Evolutionary conservation across 2,888 invertebrate species (phyloP).

Genomic region (Rhodophaea formosa): DNA sequence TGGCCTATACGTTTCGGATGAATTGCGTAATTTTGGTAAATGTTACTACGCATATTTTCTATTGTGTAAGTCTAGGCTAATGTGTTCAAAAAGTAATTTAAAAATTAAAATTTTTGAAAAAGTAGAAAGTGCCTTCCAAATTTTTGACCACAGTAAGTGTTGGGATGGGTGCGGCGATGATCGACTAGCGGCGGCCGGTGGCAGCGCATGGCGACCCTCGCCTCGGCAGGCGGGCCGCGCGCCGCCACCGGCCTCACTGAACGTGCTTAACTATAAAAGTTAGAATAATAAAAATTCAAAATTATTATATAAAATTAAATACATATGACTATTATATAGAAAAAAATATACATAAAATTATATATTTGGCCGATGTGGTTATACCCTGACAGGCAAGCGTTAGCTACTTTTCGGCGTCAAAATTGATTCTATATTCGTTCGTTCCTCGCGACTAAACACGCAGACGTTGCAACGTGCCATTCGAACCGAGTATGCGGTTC

Average conservation of each 20-base stretch:
- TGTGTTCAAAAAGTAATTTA: conserved; percentile 86
- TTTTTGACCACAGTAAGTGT: conserved; percentile 82
- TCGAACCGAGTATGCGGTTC: conserved; percentile 64
- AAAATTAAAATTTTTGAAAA: conserved; percentile 80
- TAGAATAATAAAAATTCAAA: conserved; percentile 80
- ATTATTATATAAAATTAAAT: conserved; percentile 80
- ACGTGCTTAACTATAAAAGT: conserved; percentile 75
- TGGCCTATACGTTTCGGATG: conserved; percentile 77
- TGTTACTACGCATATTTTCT: conserved; percentile 81
- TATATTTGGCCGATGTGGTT: conserved; percentile 83
- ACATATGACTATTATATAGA: conserved; percentile 80
- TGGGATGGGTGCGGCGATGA: conserved; percentile 80
- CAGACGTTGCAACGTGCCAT: conserved; percentile 76
- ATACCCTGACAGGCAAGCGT: conserved; percentile 88
- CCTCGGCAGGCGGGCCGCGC: conserved; percentile 28
- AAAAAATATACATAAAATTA: conserved; percentile 77
- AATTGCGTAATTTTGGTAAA: conserved; percentile 80
- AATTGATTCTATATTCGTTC: conserved; percentile 66
- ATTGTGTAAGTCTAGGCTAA: conserved; percentile 85
- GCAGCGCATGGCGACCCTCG: conserved; percentile 30
- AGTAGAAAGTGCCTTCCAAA: conserved; percentile 92
- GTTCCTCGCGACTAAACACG: conserved; percentile 54
- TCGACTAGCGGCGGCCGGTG: conserved; percentile 47
- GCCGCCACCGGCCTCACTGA: conserved; percentile 38
- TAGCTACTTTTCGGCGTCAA: conserved; percentile 74